Evolutionary conservation across 53 echinoderm and acorn worm genomes (phyloP), one percentile per base, ranked within the genome.

Genomic region (Stichopus horrens): DNA sequence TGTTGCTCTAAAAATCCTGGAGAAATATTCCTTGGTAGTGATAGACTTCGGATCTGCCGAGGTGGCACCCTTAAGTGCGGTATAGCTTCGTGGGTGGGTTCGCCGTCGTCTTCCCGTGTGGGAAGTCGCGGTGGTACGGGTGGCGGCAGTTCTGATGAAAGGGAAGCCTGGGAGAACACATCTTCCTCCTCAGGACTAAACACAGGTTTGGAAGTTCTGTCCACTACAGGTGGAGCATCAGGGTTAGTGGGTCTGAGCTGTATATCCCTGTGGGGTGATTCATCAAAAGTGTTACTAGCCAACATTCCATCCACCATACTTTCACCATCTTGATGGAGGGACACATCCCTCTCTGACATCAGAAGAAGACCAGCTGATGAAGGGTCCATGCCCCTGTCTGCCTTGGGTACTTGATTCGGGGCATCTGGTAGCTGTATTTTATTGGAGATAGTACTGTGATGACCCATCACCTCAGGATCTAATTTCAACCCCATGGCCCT

Each of bases 151-250:
- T 76, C 77, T 54, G 13, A 76, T 5, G 10, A 11, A 18, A 18
- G 6, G 16, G 71, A 16, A n/a, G 71, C 16, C n/a, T 16, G 71
- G 7, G 52, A 53, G 52, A 66, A 5, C 13, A 23, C 66, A 7
- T 85, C 85, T 23, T 66, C 67, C 60, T 63, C 14, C 9, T 85
- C 85, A 13, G 23, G 23, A 52, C 67, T 52, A 85, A 65, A 18
- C 8, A 85, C 85, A 51, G 85, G 85, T 67, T 85, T 85, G 67
- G 60, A 58, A 37, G 85, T 85, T 67, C 85, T 85, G 18, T 85
- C 85, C 23, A 85, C 51, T 51, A 83, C 54, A 5, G 83, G 83
- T 57, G 83, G 83, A 18, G 52, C 55, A 79, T 5, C 16, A 3
- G 57, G 19, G 58, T 5, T 22, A 23, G 83, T 23, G 21, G 57